Percentiles rank a stretch among this genome's conserved stretches.
Evolutionary conservation across 2,888 invertebrate species (phyloP).

Genomic region (Pristionchus maxplancki): DNA sequence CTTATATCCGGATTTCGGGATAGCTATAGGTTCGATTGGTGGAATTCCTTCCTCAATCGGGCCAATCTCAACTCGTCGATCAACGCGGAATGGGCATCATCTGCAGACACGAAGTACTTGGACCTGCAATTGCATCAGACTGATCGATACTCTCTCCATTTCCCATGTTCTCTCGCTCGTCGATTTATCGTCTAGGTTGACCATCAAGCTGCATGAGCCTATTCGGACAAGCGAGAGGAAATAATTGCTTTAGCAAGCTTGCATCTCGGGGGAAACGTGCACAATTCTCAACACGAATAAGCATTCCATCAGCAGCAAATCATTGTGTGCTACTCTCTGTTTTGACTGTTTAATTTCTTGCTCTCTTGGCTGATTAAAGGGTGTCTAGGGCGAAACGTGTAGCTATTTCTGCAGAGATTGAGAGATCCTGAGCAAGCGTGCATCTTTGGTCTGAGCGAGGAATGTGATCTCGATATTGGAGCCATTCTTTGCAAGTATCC

Average conservation of each 20-base stretch:
- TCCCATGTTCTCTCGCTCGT: background rate
- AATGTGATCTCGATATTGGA: background rate
- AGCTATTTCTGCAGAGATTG: background rate
- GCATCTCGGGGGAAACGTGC: no score
- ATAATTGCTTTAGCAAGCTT: no score
- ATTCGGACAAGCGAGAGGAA: no score
- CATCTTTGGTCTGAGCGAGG: background rate
- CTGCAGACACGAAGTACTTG: conserved; percentile 39
- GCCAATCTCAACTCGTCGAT: conserved; percentile 48
- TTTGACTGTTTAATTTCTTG: background rate
- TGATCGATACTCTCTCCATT: background rate
- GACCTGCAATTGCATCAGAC: conserved; percentile 43
- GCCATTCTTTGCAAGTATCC: background rate
- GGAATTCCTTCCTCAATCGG: conserved; percentile 42
- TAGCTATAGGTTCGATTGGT: conserved; percentile 48
- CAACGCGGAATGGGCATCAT: conserved; percentile 36
- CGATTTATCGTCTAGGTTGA: no score
- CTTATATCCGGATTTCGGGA: background rate
- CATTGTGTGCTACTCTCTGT: background rate
- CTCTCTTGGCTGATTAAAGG: background rate
- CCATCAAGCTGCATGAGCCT: no score
- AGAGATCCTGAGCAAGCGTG: background rate
- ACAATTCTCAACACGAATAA: no score
- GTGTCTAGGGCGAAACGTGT: conserved; percentile 10
- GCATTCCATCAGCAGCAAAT: no score